Percentiles rank a stretch among this genome's conserved stretches.
phyloP scores from a whole-genome alignment of 1,140 invertebrate genomes.

The Drosophila grimshawi region DNA sequence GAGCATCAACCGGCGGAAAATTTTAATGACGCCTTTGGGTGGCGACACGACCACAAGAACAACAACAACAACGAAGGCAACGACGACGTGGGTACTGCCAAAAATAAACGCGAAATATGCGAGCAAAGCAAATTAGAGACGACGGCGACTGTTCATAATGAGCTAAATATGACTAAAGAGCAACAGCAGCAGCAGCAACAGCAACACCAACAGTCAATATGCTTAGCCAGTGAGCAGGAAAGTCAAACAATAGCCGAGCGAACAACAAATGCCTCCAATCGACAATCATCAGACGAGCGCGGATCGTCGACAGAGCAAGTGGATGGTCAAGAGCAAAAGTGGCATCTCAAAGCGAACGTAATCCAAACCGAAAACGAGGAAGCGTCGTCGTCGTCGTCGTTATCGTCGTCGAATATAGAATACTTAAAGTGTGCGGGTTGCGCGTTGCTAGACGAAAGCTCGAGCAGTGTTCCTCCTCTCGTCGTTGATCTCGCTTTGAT shows the following conservation, averaged over 20 bases:
- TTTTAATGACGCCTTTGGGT: constrained; percentile 78
- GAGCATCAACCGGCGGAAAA: constrained; percentile 83
- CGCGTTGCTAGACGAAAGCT: constrained; percentile 48
- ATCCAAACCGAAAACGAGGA: constrained; percentile 20
- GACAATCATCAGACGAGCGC: constrained; percentile 78
- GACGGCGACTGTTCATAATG: constrained; percentile 65
- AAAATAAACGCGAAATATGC: constrained; percentile 78
- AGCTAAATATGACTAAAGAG: constrained; percentile 80
- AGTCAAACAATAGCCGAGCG: constrained; percentile 62
- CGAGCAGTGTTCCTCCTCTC: constrained; percentile 1
- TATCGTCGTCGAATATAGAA: constrained; percentile 54
- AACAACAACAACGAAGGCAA: constrained; percentile 9
- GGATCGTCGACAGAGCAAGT: constrained; percentile 77
- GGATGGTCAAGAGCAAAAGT: constrained; percentile 48
- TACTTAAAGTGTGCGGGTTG: constrained; percentile 57
- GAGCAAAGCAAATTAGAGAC: constrained; percentile 81
- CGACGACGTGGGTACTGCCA: constrained; percentile 66
- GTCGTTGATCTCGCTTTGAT: constrained; percentile 58
- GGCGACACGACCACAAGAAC: constrained; percentile 55
- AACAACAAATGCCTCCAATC: constrained; percentile 35
- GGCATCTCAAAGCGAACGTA: constrained; percentile 38
- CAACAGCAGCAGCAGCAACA: constrained; percentile 60
- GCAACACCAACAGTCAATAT: constrained; percentile 70
- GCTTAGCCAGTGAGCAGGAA: constrained; percentile 61
- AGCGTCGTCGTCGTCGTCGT: not conserved